phyloP scores from a whole-genome alignment of 2,797 vertebrate species.

The Coranthus polyacanthus region DNA sequence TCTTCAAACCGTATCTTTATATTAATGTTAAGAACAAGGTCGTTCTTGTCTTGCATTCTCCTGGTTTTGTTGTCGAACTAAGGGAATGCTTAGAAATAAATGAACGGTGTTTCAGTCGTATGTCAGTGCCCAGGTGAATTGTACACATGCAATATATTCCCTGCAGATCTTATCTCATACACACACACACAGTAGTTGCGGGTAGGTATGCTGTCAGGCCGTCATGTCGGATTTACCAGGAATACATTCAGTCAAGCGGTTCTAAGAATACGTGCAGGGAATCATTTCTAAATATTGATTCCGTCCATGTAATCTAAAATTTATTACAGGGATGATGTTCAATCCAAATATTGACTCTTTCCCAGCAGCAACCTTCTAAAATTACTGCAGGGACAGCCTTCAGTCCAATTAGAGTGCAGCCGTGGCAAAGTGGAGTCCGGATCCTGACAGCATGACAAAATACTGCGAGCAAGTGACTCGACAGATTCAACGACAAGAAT shows the following conservation, averaged over 20 bases:
- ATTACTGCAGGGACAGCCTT: slow-evolving; percentile 40
- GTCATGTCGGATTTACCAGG: slow-evolving; percentile 34
- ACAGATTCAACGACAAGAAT: not conserved
- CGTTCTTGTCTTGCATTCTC: too few species aligned
- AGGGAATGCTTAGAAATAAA: too few species aligned
- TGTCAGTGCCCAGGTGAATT: not conserved
- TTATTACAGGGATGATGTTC: slow-evolving; percentile 55
- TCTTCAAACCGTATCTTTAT: too few species aligned
- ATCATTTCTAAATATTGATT: slow-evolving; percentile 52
- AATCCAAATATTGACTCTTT: slow-evolving; percentile 62
- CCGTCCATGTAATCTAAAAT: slow-evolving; percentile 52
- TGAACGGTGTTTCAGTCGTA: too few species aligned
- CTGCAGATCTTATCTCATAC: not conserved
- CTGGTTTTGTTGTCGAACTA: too few species aligned
- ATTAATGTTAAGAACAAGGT: too few species aligned
- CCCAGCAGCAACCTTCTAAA: slow-evolving; percentile 25
- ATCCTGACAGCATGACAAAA: slow-evolving; percentile 28
- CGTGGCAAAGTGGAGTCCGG: not conserved
- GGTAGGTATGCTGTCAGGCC: not conserved
- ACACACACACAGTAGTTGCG: not conserved
- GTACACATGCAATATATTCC: slow-evolving; percentile 1
- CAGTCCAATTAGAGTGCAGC: slow-evolving; percentile 45
- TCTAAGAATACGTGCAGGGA: slow-evolving; percentile 37
- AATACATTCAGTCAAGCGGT: slow-evolving; percentile 21
- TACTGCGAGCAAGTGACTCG: slow-evolving; percentile 10